These are phyloP conservation scores for Caloenas nicobarica DNA, from an alignment of 2,113 vertebrate species.

Conservation along the genomic window DNA sequence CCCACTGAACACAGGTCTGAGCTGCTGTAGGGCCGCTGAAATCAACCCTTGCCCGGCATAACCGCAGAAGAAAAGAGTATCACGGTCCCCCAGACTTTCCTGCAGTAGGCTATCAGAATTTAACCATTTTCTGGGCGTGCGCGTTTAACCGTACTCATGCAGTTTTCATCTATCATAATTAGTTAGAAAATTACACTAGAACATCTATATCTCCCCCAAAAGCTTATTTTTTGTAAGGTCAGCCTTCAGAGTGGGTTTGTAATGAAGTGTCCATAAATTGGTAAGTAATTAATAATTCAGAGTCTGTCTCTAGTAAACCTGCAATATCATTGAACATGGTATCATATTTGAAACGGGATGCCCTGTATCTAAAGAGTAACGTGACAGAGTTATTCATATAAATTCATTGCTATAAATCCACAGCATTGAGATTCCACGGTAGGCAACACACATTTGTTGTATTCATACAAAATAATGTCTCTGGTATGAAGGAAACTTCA, in stretches of 20 bases:
- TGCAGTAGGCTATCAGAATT: background rate
- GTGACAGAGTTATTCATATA: background rate
- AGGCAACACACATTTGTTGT: background rate
- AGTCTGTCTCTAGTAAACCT: background rate
- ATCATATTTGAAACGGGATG: background rate
- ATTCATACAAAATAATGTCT: background rate
- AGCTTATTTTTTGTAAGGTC: background rate
- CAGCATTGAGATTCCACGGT: background rate
- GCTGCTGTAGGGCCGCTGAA: accelerated
- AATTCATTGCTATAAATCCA: background rate
- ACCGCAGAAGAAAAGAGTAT: background rate
- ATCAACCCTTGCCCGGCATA: background rate
- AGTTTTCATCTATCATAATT: background rate
- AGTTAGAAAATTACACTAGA: background rate
- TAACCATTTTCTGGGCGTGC: background rate
- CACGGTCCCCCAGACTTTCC: background rate
- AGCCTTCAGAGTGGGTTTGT: background rate
- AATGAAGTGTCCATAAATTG: background rate
- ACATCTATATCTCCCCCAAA: background rate
- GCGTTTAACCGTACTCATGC: background rate
- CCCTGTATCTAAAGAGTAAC: background rate
- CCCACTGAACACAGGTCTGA: accelerated
- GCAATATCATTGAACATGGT: background rate
- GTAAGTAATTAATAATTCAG: background rate
- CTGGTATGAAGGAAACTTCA: background rate